A percentile compares a stretch with the other conserved stretches of the same genome.
Evolutionary conservation across 2,797 vertebrate genomes (phyloP).

Genomic region (Neosalanx taihuensis): DNA sequence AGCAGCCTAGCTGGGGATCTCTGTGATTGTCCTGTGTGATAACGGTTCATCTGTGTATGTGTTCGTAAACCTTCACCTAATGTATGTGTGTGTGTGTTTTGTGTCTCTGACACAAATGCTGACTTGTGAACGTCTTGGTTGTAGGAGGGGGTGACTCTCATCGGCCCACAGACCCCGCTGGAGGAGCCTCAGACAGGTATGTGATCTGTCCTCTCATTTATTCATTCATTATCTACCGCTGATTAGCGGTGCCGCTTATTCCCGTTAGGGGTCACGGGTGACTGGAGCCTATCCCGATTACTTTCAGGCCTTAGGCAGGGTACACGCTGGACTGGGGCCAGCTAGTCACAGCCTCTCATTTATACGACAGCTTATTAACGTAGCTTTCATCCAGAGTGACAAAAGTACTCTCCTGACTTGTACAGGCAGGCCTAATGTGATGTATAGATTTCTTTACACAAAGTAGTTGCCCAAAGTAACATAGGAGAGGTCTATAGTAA

Average conservation of each 20-base stretch:
- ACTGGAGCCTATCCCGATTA: no score
- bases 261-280: no score
- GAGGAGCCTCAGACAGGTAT: slow-evolving; percentile 91
- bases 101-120: slow-evolving; percentile 13
- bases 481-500: no score
- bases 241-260: no score
- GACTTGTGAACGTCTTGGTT: slow-evolving; percentile 21
- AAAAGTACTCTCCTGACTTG: no score
- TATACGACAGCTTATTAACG: background rate
- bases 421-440: no score
- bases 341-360: background rate
- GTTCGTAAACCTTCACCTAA: background rate
- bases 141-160: slow-evolving; percentile 91
- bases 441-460: no score
- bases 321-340: no score
- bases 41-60: background rate
- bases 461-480: no score
- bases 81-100: slow-evolving; percentile 14
- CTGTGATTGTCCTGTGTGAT: slow-evolving; percentile 6
- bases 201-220: slow-evolving; percentile 15
- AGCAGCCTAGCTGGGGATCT: slow-evolving; percentile 27
- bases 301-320: no score
- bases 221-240: background rate
- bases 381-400: no score
- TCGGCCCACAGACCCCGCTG: slow-evolving; percentile 82